Conservation (phyloP, 2,797 vertebrate genomes). For the Furcifer pardalis region DNA sequence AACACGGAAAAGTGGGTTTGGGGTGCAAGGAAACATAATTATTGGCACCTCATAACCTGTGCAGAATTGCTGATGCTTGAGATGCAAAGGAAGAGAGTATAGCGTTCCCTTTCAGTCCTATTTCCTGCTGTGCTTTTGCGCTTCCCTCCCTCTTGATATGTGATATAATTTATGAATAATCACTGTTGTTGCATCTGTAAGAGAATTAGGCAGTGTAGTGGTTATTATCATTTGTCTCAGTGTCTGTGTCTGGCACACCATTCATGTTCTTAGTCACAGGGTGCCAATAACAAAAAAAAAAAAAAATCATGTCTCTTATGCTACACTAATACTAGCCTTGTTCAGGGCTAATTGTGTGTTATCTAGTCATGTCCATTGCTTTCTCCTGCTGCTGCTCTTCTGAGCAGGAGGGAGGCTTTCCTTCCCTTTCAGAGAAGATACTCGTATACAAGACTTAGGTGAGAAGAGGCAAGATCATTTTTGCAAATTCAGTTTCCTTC, state of each 20-base stretch:
- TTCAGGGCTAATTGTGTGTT: background rate
- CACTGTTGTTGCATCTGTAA: background rate
- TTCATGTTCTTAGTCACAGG: background rate
- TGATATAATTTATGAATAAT: conserved; percentile 7
- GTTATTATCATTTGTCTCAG: background rate
- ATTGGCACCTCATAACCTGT: background rate
- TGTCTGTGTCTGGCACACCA: background rate
- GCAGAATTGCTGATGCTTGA: background rate
- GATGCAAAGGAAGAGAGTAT: background rate
- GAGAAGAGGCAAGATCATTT: background rate
- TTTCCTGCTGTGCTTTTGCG: background rate
- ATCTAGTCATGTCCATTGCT: background rate
- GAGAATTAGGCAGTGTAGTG: background rate
- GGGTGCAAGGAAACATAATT: background rate
- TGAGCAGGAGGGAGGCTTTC: background rate
- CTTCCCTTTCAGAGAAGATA: background rate
- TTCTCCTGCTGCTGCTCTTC: background rate
- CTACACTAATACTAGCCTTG: background rate
- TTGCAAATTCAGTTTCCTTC: background rate
- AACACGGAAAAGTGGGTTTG: background rate
- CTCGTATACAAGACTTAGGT: background rate
- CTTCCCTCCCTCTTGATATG: background rate
- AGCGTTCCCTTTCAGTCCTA: background rate
- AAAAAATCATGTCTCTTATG: background rate
- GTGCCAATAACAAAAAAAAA: background rate